phyloP scores from a whole-genome alignment of 2,797 vertebrate species.

The Centroberyx gerrardi region DNA sequence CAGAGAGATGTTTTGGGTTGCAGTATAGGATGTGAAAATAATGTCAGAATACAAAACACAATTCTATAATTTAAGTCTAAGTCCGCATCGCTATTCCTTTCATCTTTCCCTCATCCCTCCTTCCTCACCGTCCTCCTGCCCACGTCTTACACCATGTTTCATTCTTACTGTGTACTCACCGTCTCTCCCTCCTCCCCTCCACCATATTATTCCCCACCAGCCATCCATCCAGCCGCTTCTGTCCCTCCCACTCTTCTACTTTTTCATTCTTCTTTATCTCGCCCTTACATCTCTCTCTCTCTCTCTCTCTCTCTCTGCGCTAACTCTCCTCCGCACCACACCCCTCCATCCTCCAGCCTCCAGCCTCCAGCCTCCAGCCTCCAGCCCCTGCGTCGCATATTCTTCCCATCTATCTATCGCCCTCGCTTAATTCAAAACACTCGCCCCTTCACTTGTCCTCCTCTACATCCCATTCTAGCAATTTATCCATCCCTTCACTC shows the following conservation, averaged over 20 bases:
- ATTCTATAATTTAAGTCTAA: not conserved
- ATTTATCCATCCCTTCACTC: slow-evolving; percentile 23
- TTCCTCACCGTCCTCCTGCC: slow-evolving; percentile 46
- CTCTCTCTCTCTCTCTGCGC: slow-evolving; percentile 1
- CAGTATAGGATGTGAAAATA: too few species aligned
- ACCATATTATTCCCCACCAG: slow-evolving; percentile 60
- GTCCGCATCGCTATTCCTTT: slow-evolving; percentile 37
- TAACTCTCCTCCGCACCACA: slow-evolving; percentile 53
- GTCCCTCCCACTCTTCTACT: slow-evolving; percentile 57
- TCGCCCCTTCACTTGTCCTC: slow-evolving; percentile 24
- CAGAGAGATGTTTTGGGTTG: too few species aligned
- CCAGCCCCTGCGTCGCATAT: slow-evolving; percentile 22
- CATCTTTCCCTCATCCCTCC: slow-evolving; percentile 38
- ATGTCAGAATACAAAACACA: too few species aligned
- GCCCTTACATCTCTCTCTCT: slow-evolving; percentile 36
- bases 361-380: not conserved
- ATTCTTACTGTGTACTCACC: slow-evolving; percentile 49
- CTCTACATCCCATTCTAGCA: slow-evolving; percentile 10
- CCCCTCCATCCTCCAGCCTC: slow-evolving; percentile 21
- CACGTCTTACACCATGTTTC: slow-evolving; percentile 35
- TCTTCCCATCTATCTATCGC: slow-evolving; percentile 32
- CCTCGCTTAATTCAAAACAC: slow-evolving; percentile 40
- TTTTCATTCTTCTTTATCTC: slow-evolving; percentile 61
- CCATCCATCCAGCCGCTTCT: slow-evolving; percentile 37
- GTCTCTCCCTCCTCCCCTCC: slow-evolving; percentile 37